Percentiles rank a stretch among this genome's conserved stretches.
phyloP scores from a whole-genome alignment of 2,113 vertebrate species.

The Picathartes gymnocephalus region DNA sequence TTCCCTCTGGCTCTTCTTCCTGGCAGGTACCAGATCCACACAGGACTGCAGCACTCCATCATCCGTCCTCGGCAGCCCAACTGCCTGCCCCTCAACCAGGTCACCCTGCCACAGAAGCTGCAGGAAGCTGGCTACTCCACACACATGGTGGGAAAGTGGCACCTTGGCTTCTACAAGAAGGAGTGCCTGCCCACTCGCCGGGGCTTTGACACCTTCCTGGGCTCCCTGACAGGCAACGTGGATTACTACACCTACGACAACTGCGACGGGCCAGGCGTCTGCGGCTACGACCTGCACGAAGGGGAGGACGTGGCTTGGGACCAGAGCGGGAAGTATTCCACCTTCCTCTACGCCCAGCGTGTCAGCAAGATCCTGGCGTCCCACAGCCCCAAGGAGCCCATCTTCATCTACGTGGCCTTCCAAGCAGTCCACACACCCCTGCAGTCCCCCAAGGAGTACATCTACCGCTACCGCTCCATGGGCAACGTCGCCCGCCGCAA shows the following conservation, averaged over 20 bases:
- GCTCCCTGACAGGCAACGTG: conserved; percentile 92
- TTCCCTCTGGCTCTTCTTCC: not conserved
- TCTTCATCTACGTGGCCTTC: conserved; percentile 95
- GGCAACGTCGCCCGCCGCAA: conserved; percentile 89
- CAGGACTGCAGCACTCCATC: conserved; percentile 96
- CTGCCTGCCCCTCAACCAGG: conserved; percentile 90
- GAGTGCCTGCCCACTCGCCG: conserved; percentile 93
- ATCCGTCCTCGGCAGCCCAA: conserved; percentile 94
- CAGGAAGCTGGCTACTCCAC: conserved; percentile 93
- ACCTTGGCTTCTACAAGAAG: conserved; percentile 96
- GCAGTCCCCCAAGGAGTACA: conserved; percentile 90
- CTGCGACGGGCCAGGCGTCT: conserved; percentile 87
- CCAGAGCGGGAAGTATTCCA: conserved; percentile 91
- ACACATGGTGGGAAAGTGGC: conserved; percentile 99
- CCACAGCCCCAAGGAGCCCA: conserved; percentile 83
- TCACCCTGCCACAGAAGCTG: conserved; percentile 91
- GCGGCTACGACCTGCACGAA: conserved; percentile 92
- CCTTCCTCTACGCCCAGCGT: conserved; percentile 87
- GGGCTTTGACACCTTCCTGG: conserved; percentile 93
- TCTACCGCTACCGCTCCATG: conserved; percentile 87
- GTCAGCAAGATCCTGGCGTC: conserved; percentile 89
- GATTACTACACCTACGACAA: conserved; percentile 95
- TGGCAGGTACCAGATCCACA: conserved; percentile 96
- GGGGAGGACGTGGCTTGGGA: conserved; percentile 90
- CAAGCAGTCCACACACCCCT: conserved; percentile 94